These are phyloP conservation scores for Melieria picta DNA, from an alignment of 2,888 invertebrate species.

Conservation along the genomic window DNA sequence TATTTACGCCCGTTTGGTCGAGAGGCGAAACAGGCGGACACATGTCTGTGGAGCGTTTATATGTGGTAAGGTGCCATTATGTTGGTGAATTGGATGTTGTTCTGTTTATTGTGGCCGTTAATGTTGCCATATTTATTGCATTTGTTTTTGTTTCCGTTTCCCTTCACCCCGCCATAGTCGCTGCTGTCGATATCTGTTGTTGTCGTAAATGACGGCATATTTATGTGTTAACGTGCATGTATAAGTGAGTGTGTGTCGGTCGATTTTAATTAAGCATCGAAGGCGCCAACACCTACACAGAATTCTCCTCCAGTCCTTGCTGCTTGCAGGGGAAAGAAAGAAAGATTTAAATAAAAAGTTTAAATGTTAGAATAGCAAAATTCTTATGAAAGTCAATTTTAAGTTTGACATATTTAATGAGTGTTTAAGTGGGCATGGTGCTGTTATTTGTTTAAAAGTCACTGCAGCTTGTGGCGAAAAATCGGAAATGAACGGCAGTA, in stretches of 20 bases:
- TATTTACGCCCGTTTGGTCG: too few relatives aligned
- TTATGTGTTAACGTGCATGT: too few relatives aligned
- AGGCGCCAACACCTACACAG: slow-evolving; percentile 1
- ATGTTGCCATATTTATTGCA: neutral
- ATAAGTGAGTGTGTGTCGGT: too few relatives aligned
- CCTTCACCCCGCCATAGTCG: neutral
- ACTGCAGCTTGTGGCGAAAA: too few relatives aligned
- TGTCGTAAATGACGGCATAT: too few relatives aligned
- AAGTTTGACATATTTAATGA: too few relatives aligned
- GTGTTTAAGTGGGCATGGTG: too few relatives aligned
- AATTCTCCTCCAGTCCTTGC: slow-evolving; percentile 26
- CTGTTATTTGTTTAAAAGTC: too few relatives aligned
- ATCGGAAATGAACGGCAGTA: too few relatives aligned
- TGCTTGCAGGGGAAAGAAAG: neutral
- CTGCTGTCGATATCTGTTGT: too few relatives aligned
- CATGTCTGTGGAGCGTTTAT: neutral
- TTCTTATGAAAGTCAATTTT: too few relatives aligned
- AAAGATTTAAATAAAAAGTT: neutral
- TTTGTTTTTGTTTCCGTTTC: neutral
- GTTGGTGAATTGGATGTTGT: neutral
- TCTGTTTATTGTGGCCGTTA: neutral
- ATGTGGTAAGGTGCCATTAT: neutral
- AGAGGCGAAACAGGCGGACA: neutral
- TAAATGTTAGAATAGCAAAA: neutral
- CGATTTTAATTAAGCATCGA: too few relatives aligned